Base-by-base conservation (phyloP, 2,113 vertebrate genomes). In the Glareola pratincola region DNA sequence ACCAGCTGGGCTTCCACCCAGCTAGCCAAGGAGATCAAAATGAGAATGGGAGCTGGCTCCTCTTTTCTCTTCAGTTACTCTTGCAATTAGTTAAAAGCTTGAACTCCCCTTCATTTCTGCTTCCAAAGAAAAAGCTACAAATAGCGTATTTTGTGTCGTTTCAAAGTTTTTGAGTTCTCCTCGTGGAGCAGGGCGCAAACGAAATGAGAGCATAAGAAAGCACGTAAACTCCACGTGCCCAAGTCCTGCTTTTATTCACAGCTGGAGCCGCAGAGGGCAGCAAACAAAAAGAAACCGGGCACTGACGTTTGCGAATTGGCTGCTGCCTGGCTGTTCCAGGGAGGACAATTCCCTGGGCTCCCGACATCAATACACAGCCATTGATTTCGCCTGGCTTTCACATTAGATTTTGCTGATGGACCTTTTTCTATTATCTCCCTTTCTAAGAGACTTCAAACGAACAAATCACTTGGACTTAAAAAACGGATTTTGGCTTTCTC, bases 251-350 rank as follows among this genome's bases (percentile, higher is more conserved):
- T 93, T 71, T 66, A 54, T 96, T 76, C 34, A 76, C 21, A 67
- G 63, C 36, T 86, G 57, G 59, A 84, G 80, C 98, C 12, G 78
- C 77, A 98, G 98, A 98, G 98, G 98, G 97, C 98, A 98, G 97
- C 96, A 98, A 79, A 95, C 88, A 73, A 76, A 79, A 95, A 91
- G 62, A 71, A 79, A 74, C 56, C 5, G 23, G 45, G 36, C 27
- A 5, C 27, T 26, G 0, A 39, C 56, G 23, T 4, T 50, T 36
- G 16, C 9, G 30, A 60, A 50, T 36, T n/a, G 17, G 2, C 48
- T 8, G 39, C 34, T 57, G 74, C 74, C 48, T 6, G 57, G 14
- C 62, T 34, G n/a, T 2, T 29, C 45, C 9, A 15, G 50, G 43
- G n/a, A 47, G 18, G 18, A 14, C 39, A 12, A 14, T 39, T 24